Evolutionary conservation across 2,888 invertebrate genomes (phyloP), one percentile per base, ranked within the genome.

Genomic region (Psylliodes chrysocephalus): DNA sequence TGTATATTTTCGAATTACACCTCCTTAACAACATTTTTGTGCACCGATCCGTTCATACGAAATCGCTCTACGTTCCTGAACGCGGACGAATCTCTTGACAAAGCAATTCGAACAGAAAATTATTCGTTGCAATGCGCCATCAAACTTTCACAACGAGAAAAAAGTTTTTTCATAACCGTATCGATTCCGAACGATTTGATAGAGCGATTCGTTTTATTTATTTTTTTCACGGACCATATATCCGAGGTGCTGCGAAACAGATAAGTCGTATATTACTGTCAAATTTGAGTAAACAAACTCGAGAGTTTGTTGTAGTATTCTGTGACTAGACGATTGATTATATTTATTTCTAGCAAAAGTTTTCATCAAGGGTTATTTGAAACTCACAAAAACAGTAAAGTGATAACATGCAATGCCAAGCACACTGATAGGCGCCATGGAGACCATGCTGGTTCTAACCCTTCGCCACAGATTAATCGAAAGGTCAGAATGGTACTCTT

Each of bases 131-230:
- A 44, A 62, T 57, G 47, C 18, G 46, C 55, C 33, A 33, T 49
- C 17, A 2, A 56, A 42, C 28, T 44, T 51, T 51, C 22, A 33
- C 51, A 42, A 62, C 35, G 30, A 51, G 61, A 33, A 62, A 62
- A 62, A 46, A 46, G 18, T 56, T 62, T 56, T 61, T 62, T 42
- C 62, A 62, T 62, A 62, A 62, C 55, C 56, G 55, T 62, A 51
- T 55, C 17, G 55, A 62, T 62, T 62, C 62, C 56, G 19, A 17
- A 15, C 56, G 55, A 62, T 62, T 62, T 62, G 62, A 56, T 19
- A 47, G n/a, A 49, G 30, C 62, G 22, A 25, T 51, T 56, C 33
- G 19, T 49, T 14, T 25, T n/a, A n/a, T n/a, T n/a, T n/a, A n/a
- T n/a, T 18, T 51, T 62, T 56, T 62, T 56, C n/a, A 56, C 56